Base-by-base conservation (phyloP, 2,797 vertebrate species). In the Buphagus erythrorhynchus region DNA sequence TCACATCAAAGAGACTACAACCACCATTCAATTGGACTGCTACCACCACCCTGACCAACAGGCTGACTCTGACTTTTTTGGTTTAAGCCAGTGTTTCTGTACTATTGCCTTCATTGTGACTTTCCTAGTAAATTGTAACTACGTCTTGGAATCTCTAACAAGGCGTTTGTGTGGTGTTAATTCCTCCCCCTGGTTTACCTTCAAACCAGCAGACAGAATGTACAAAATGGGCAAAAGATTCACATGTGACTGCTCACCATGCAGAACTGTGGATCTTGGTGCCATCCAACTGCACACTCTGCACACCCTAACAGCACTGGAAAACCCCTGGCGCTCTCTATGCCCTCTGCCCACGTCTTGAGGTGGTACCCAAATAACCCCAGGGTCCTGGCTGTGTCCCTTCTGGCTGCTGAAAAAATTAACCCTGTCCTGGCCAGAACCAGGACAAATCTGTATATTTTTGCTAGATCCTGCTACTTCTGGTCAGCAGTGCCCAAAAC, bases 1-100 rank as follows among this genome's bases (percentile, higher is more conserved):
- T 42, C 31, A 31, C 9, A 7, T 24, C 16, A 55, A 35, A 0
- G 0, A 25, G 20, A 42, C 17, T 55, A 16, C 13, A 57, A 25
- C 5, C 35, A 73, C 35, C 42, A 55, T 55, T 65, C 31, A 65
- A 3, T 5, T 20, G 29, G 25, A 33, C 13, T 65, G 10, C 25
- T 57, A 25, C 19, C 68, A 46, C 24, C 33, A 63, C 31, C 16
- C 13, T 31, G 35, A 65, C 42, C 35, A 48, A 25, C 16, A 48
- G 19, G 4, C 20, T 48, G 58, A 63, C 42, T 54, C n/a, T 7
- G 24, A 33, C 14, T 24, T 24, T 51, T 33, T 48, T 40, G 17
- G 35, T 65, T 31, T 65, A 48, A 40, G 13, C 29, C 42, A 16
- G 35, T 55, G 42, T 40, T 63, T 83, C 49, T 65, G 10, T 73